These are phyloP conservation scores for Pica pica DNA, from an alignment of 2,113 vertebrate species.

Conservation along the genomic window DNA sequence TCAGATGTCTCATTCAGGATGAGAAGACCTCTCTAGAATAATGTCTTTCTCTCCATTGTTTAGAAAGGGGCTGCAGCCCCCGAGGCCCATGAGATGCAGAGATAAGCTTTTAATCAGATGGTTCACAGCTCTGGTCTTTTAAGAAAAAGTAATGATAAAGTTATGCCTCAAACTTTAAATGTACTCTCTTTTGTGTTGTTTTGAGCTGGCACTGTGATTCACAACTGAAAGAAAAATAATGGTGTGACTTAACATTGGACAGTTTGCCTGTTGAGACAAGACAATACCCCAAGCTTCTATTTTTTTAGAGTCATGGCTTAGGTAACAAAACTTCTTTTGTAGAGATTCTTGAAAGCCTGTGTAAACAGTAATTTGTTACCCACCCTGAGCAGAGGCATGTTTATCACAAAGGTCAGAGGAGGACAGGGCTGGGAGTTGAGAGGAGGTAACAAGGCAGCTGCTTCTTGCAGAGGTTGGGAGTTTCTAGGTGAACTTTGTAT, in stretches of 20 bases:
- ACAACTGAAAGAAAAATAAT: background rate
- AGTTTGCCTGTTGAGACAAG: conserved; percentile 2
- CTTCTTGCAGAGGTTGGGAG: background rate
- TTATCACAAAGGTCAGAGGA: background rate
- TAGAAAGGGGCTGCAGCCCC: background rate
- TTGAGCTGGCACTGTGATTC: background rate
- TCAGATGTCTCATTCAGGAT: background rate
- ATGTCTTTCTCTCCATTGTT: background rate
- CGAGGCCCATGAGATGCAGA: background rate
- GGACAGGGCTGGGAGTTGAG: background rate
- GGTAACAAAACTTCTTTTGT: background rate
- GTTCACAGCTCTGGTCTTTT: background rate
- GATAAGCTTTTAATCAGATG: background rate
- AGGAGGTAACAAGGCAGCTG: background rate
- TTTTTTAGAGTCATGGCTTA: background rate
- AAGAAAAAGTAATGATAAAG: background rate
- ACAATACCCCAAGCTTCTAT: background rate
- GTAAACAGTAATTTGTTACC: background rate
- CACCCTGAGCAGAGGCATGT: background rate
- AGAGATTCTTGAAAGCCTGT: background rate
- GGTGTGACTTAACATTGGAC: background rate
- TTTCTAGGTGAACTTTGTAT: background rate
- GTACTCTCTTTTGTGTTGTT: background rate
- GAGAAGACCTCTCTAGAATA: background rate
- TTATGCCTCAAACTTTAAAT: background rate